Conservation (phyloP, 2,797 vertebrate genomes). For the Falco concolor region DNA sequence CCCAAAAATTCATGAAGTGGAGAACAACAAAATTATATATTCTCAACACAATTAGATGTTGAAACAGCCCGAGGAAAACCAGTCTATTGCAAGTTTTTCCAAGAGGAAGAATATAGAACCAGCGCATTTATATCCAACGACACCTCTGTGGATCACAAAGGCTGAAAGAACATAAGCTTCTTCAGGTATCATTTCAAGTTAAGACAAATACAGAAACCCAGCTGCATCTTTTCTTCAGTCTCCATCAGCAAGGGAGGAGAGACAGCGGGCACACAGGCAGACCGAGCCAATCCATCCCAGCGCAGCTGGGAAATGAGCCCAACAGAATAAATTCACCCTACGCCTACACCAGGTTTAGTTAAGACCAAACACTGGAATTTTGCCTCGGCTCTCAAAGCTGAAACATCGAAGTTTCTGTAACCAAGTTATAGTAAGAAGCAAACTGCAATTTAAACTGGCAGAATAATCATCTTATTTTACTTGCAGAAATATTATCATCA, state of each 20-base stretch:
- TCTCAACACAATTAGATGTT: neutral
- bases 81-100: neutral
- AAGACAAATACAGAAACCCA: neutral
- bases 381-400: neutral
- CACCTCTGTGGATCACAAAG: neutral
- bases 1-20: neutral
- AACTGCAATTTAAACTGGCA: neutral
- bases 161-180: neutral
- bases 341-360: neutral
- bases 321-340: neutral
- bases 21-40: neutral
- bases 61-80: neutral
- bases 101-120: neutral
- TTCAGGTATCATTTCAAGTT: neutral
- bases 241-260: neutral
- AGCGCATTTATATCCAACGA: neutral
- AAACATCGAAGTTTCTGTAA: neutral
- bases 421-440: neutral
- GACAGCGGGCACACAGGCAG: neutral
- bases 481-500: neutral
- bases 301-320: neutral
- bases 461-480: neutral
- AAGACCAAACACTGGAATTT: neutral
- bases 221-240: neutral
- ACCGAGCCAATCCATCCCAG: neutral